A percentile compares a stretch with the other conserved stretches of the same genome.
Conservation (phyloP, 53 echinoderm and acorn worm genomes). For the Mesocentrotus franciscanus region DNA sequence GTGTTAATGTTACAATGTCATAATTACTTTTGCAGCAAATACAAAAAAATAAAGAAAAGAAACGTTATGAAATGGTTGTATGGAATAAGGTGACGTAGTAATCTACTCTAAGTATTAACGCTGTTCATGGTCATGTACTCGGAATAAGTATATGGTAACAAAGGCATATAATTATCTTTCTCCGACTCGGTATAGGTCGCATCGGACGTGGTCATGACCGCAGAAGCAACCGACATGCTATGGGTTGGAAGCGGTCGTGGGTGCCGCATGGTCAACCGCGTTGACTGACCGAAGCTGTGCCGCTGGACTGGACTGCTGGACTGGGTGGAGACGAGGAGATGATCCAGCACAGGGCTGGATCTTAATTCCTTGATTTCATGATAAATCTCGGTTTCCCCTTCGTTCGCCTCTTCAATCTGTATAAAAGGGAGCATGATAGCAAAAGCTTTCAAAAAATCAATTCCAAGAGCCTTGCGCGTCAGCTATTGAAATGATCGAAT, state of each 20-base stretch:
- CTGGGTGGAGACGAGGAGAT: neutral
- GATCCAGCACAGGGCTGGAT: neutral
- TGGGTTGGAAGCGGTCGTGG: constrained; percentile 10
- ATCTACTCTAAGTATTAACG: too few species aligned
- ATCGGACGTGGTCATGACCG: constrained; percentile 6
- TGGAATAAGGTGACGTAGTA: too few species aligned
- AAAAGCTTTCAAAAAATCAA: too few species aligned
- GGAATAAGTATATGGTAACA: constrained; percentile 6
- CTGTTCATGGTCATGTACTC: neutral
- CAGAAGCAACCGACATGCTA: neutral
- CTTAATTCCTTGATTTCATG: constrained; percentile 19
- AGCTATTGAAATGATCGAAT: too few species aligned
- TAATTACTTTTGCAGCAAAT: too few species aligned
- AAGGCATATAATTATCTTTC: neutral
- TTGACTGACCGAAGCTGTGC: neutral
- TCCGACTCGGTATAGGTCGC: neutral
- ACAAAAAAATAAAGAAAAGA: too few species aligned
- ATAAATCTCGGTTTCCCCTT: neutral
- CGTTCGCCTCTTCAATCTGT: constrained; percentile 31
- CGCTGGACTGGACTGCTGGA: neutral
- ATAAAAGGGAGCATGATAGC: neutral
- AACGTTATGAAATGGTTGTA: too few species aligned
- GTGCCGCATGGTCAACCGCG: neutral
- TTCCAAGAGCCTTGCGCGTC: too few species aligned
- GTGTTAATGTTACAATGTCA: too few species aligned